phyloP scores from a whole-genome alignment of 2,113 vertebrate species.

The Telmatochromis sp. region DNA sequence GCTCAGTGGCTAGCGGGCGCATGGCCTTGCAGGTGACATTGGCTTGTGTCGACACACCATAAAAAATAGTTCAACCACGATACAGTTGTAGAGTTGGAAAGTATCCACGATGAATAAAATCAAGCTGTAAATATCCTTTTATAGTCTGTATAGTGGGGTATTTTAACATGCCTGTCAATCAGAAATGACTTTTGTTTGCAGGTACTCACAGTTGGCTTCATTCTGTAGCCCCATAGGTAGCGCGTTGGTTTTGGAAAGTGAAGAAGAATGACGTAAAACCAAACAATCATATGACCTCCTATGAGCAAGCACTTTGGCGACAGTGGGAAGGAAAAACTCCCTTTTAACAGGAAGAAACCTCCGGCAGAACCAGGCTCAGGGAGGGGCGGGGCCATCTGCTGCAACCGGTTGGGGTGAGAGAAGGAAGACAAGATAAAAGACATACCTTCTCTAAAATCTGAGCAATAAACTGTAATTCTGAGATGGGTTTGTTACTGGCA shows the following conservation, averaged over 20 bases:
- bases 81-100: neutral
- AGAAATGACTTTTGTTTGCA: neutral
- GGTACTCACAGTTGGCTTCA: neutral
- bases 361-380: accelerated
- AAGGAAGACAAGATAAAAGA: neutral
- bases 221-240: neutral
- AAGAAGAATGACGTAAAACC: neutral
- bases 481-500: neutral
- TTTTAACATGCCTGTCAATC: neutral
- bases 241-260: accelerated
- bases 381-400: accelerated
- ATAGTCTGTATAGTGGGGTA: neutral
- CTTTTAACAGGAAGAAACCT: neutral
- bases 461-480: neutral
- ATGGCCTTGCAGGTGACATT: accelerated
- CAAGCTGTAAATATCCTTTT: neutral
- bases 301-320: neutral
- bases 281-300: accelerated
- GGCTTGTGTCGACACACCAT: neutral
- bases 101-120: neutral
- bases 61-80: neutral
- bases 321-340: neutral
- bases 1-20: accelerated
- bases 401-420: accelerated
- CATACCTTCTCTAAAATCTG: neutral